Conservation (phyloP, 2,797 vertebrate species). For the Anguilla anguilla region DNA sequence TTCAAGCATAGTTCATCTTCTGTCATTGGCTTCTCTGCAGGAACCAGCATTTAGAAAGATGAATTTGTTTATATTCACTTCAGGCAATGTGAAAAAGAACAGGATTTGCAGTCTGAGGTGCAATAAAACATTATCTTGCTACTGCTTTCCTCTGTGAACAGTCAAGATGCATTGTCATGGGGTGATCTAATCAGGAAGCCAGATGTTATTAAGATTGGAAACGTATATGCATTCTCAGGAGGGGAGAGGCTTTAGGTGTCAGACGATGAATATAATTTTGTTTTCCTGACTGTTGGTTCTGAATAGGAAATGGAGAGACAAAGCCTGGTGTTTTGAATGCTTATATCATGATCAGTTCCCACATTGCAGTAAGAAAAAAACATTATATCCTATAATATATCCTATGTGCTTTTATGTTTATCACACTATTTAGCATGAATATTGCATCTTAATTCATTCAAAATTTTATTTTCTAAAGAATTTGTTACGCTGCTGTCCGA, state of each 20-base stretch:
- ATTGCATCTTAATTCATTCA: background rate
- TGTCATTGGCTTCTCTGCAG: background rate
- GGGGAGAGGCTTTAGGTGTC: conserved; percentile 2
- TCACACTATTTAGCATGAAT: background rate
- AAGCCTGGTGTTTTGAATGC: background rate
- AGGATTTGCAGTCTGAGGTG: conserved; percentile 41
- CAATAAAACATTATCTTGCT: conserved; percentile 48
- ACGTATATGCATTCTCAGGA: conserved; percentile 21
- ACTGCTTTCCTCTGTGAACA: conserved; percentile 27
- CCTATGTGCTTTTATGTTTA: background rate
- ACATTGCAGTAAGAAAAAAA: background rate
- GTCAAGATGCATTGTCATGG: conserved; percentile 28
- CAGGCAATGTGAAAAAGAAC: conserved; percentile 32
- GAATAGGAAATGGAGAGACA: background rate
- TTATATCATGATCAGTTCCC: background rate
- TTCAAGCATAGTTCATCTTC: too few species aligned
- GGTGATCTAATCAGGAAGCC: conserved; percentile 44
- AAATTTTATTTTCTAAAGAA: background rate
- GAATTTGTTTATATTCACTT: background rate
- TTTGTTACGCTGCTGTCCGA: background rate
- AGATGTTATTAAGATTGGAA: conserved; percentile 28
- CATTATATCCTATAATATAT: background rate
- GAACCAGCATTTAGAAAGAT: background rate
- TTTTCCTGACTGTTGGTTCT: background rate
- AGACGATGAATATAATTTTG: conserved; percentile 4